Evolutionary conservation across 2,888 invertebrate genomes (phyloP).

Genomic region (Apodemia hepburni): DNA sequence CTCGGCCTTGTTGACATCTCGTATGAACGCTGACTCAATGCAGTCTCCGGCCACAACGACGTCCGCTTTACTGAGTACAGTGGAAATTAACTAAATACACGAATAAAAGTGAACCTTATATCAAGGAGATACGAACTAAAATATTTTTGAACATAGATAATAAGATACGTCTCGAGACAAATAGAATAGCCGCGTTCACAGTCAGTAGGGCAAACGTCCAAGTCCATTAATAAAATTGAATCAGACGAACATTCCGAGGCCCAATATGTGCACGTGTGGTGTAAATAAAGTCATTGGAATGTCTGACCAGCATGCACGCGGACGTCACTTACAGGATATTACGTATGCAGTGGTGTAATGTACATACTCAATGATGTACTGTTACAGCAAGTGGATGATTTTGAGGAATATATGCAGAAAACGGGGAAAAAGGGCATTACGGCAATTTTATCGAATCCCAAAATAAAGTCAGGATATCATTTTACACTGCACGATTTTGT

Average conservation of each 20-base stretch:
- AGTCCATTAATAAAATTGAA: slow-evolving; percentile 80
- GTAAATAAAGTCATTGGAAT: slow-evolving; percentile 53
- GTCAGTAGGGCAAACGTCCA: slow-evolving; percentile 78
- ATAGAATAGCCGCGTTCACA: slow-evolving; percentile 66
- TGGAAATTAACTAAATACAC: slow-evolving; percentile 35
- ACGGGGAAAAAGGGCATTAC: no score
- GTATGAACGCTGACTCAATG: slow-evolving; percentile 60
- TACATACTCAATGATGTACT: background rate
- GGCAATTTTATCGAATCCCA: no score
- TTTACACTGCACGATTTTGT: no score
- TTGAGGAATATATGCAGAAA: no score
- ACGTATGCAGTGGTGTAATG: slow-evolving; percentile 14
- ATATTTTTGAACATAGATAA: slow-evolving; percentile 42
- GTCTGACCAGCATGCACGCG: slow-evolving; percentile 29
- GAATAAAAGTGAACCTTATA: slow-evolving; percentile 45
- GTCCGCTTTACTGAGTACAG: slow-evolving; percentile 36
- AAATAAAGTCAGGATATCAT: no score
- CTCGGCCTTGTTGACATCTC: slow-evolving; percentile 65
- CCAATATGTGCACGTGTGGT: slow-evolving; percentile 70
- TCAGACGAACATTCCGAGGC: slow-evolving; percentile 74
- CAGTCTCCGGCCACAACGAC: slow-evolving; percentile 46
- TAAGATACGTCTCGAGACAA: slow-evolving; percentile 57
- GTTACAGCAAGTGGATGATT: no score
- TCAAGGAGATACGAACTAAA: slow-evolving; percentile 44
- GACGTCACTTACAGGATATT: slow-evolving; percentile 24